A percentile compares a stretch with the other conserved stretches of the same genome.
phyloP scores from a whole-genome alignment of 2,888 invertebrate genomes.

The Eilema caniola region DNA sequence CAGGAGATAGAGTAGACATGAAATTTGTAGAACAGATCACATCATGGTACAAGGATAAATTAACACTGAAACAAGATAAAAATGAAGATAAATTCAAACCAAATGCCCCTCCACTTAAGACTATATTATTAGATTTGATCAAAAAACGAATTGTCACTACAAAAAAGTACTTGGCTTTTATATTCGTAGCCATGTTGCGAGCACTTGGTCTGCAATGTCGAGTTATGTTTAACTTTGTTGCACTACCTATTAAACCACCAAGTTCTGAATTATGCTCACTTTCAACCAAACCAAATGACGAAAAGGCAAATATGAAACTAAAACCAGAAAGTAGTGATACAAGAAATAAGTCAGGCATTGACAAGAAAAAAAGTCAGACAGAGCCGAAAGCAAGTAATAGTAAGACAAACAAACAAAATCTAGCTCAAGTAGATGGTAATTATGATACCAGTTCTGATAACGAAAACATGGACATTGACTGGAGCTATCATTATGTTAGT shows the following conservation, averaged over 20 bases:
- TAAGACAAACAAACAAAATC: conserved; percentile 59
- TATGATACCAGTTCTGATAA: conserved; percentile 71
- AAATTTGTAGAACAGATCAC: conserved; percentile 92
- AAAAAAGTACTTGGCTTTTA: conserved; percentile 90
- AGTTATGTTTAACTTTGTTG: conserved; percentile 93
- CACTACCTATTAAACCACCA: conserved; percentile 91
- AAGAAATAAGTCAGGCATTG: conserved; percentile 26
- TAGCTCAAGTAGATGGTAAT: conserved; percentile 87
- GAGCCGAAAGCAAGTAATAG: conserved; percentile 38
- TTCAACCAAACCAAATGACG: conserved; percentile 76
- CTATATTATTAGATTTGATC: conserved; percentile 86
- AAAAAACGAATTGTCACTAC: conserved; percentile 87
- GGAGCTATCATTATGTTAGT: conserved; percentile 56
- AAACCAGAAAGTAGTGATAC: conserved; percentile 4
- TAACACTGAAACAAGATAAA: conserved; percentile 87
- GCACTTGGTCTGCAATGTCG: conserved; percentile 94
- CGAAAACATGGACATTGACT: conserved; percentile 70
- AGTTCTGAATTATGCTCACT: conserved; percentile 88
- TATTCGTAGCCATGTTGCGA: conserved; percentile 92
- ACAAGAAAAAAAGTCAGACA: conserved; percentile 38
- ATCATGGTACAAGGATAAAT: conserved; percentile 91
- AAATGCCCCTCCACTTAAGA: conserved; percentile 78
- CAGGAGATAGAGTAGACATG: conserved; percentile 90
- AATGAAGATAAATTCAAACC: conserved; percentile 83
- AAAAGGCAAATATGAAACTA: conserved; percentile 36